A percentile compares a stretch with the other conserved stretches of the same genome.
Evolutionary conservation across 2,797 vertebrate species (phyloP).

Genomic region (Esox lucius): DNA sequence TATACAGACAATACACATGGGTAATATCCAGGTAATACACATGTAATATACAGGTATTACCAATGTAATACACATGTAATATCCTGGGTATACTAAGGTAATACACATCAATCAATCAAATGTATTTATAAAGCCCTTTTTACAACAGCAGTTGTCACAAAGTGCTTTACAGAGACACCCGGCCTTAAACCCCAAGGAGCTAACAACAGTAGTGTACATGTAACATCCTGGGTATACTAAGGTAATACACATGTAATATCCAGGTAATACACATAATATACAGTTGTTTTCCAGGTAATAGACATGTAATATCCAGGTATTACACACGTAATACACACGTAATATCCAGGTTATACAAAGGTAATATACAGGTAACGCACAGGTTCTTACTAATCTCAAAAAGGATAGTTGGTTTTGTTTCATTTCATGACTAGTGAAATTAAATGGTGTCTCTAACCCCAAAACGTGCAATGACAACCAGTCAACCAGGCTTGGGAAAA

Average conservation of each 20-base stretch:
- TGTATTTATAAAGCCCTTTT: too few relatives aligned
- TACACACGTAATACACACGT: neutral
- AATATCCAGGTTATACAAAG: neutral
- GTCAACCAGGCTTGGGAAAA: neutral
- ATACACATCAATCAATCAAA: too few relatives aligned
- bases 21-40: neutral
- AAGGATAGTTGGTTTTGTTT: neutral
- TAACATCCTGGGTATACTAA: too few relatives aligned
- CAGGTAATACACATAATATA: neutral
- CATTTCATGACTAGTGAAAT: neutral
- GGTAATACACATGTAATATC: too few relatives aligned
- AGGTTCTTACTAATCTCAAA: neutral
- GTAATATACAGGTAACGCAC: neutral
- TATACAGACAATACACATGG: neutral
- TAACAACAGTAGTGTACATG: too few relatives aligned
- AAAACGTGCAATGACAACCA: neutral
- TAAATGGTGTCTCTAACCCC: neutral
- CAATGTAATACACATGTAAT: neutral
- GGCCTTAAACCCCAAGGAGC: too few relatives aligned
- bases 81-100: neutral
- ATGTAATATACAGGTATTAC: too few relatives aligned
- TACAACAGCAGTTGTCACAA: too few relatives aligned
- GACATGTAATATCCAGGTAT: neutral
- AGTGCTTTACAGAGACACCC: too few relatives aligned
- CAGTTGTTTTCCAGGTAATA: neutral